Conservation (phyloP, 2,888 invertebrate genomes). For the Coelogynopora nodosa region DNA sequence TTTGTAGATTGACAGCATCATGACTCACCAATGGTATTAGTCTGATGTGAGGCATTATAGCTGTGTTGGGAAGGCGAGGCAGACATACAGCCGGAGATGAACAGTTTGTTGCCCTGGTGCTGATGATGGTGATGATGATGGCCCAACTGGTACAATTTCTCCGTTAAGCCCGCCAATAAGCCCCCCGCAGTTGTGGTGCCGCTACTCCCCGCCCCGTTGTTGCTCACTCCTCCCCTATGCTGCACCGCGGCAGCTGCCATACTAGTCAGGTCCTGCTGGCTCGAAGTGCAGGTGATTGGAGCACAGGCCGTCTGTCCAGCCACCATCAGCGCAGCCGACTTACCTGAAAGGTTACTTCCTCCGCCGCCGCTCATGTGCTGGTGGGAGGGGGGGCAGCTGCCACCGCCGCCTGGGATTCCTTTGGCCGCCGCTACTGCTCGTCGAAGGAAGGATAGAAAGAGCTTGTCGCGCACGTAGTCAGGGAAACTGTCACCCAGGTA, state of each 20-base stretch:
- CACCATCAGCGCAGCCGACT: not conserved
- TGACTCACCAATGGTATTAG: not conserved
- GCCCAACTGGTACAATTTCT: not conserved
- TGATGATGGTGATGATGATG: not conserved
- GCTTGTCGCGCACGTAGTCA: not conserved
- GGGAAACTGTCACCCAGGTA: conserved; percentile 32
- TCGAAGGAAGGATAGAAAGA: conserved; percentile 32
- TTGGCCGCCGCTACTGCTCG: not conserved
- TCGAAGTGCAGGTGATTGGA: not conserved
- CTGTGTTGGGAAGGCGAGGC: not conserved
- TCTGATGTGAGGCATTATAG: not conserved
- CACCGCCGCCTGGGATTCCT: not conserved
- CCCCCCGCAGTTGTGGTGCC: not conserved
- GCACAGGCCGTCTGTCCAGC: not conserved
- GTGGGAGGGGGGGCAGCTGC: too few species aligned
- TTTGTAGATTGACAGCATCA: too few species aligned
- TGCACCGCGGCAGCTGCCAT: not conserved
- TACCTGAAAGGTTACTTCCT: not conserved
- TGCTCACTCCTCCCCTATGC: not conserved
- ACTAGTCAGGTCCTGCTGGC: not conserved
- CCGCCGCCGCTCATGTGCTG: too few species aligned
- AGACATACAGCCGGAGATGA: not conserved
- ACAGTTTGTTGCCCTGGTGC: not conserved
- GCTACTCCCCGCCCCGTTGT: not conserved
- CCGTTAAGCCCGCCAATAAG: not conserved